These are phyloP conservation scores for Myxocyprinus asiaticus DNA, from an alignment of 2,113 vertebrate genomes.

Conservation along the genomic window DNA sequence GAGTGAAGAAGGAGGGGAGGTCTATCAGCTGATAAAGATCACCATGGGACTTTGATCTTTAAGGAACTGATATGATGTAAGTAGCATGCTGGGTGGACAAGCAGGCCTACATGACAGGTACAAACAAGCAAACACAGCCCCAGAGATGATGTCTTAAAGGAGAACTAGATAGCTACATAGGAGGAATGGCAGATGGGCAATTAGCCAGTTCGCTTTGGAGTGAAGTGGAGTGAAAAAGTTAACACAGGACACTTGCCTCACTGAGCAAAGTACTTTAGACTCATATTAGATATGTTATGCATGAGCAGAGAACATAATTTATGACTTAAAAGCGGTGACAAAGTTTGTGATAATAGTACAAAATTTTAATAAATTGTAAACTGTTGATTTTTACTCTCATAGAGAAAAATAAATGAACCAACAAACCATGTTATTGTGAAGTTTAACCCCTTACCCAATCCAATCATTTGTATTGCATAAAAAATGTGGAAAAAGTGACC, in stretches of 20 bases:
- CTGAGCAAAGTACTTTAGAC: constrained; percentile 1
- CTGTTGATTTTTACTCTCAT: too few species aligned
- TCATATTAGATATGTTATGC: background rate
- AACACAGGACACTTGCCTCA: constrained; percentile 34
- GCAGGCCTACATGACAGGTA: constrained; percentile 74
- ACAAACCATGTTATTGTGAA: too few species aligned
- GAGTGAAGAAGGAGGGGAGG: constrained; percentile 62
- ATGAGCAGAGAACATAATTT: constrained; percentile 13
- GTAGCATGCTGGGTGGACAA: constrained; percentile 76
- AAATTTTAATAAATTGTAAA: background rate
- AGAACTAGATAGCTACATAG: constrained; percentile 55
- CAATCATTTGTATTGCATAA: too few species aligned
- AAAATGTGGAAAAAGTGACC: too few species aligned
- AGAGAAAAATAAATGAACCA: too few species aligned
- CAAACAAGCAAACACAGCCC: constrained; percentile 71
- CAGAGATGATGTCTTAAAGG: constrained; percentile 53
- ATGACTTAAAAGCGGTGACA: constrained; percentile 14
- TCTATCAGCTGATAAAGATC: constrained; percentile 77
- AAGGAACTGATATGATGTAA: constrained; percentile 70
- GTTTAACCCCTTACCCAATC: too few species aligned
- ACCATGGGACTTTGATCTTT: constrained; percentile 75
- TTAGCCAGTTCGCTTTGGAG: constrained; percentile 28
- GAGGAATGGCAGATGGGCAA: constrained; percentile 49
- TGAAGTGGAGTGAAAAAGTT: constrained; percentile 30
- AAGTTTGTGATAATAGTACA: background rate